A percentile compares a stretch with the other conserved stretches of the same genome.
Conservation (phyloP, 2,888 invertebrate species). For the Callimorpha dominula region DNA sequence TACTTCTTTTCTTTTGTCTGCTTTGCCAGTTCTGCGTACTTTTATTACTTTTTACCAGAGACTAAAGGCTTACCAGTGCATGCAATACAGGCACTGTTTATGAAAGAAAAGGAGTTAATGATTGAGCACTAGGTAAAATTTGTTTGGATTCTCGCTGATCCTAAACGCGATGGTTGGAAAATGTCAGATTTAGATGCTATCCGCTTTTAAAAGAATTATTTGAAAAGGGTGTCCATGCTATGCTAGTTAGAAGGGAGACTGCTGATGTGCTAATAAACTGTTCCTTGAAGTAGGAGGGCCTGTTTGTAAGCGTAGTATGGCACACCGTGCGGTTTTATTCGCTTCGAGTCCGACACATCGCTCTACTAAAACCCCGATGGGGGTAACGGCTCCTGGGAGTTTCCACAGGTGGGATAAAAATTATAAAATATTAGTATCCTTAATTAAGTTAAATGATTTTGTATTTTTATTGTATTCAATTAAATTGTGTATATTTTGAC, state of each 20-base stretch:
- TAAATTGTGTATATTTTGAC: too few relatives aligned
- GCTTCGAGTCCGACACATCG: too few relatives aligned
- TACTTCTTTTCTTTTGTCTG: slow-evolving; percentile 66
- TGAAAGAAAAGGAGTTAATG: neutral
- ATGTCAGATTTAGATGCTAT: neutral
- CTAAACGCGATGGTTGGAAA: neutral
- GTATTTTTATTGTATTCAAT: too few relatives aligned
- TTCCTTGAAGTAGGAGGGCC: too few relatives aligned
- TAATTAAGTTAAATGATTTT: too few relatives aligned
- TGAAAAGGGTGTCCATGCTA: neutral
- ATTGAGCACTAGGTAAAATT: neutral
- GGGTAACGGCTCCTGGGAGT: too few relatives aligned
- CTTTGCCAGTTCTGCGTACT: slow-evolving; percentile 57
- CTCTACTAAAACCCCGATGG: too few relatives aligned
- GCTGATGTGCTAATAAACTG: neutral
- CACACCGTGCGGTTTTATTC: too few relatives aligned
- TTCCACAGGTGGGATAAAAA: too few relatives aligned
- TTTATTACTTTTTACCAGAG: slow-evolving; percentile 61
- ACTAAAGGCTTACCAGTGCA: slow-evolving; percentile 67
- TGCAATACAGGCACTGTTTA: slow-evolving; percentile 59
- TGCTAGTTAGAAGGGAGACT: rapidly evolving
- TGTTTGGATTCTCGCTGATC: neutral
- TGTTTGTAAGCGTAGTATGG: too few relatives aligned
- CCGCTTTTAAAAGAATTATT: neutral
- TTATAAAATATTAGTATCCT: too few relatives aligned